Conservation (phyloP, 2,888 invertebrate genomes). For the Acanthosepion lycidas region DNA sequence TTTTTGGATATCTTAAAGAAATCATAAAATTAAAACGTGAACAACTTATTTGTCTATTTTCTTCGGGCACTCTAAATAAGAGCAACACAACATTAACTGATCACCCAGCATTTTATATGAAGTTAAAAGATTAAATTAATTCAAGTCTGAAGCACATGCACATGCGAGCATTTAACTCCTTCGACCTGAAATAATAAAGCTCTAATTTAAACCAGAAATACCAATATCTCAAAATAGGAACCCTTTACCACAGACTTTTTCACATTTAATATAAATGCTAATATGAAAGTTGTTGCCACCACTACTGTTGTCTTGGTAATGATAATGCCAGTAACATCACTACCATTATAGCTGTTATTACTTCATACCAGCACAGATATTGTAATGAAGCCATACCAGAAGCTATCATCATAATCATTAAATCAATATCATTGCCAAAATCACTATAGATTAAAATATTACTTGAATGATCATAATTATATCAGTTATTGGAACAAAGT, state of each 20-base stretch:
- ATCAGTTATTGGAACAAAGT: no score
- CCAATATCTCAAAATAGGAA: background rate
- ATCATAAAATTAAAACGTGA: no score
- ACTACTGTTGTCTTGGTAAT: background rate
- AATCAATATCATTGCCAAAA: no score
- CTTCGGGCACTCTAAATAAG: background rate
- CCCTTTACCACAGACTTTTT: background rate
- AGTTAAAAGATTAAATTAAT: background rate
- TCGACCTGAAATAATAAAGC: background rate
- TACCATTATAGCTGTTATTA: no score
- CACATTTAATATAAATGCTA: background rate
- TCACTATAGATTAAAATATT: no score
- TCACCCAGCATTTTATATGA: background rate
- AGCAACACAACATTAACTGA: background rate
- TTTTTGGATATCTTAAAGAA: no score
- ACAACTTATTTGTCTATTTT: no score
- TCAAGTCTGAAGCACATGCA: background rate
- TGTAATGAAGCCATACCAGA: no score
- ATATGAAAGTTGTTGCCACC: background rate
- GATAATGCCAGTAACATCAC: background rate
- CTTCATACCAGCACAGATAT: no score
- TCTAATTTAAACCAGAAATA: background rate
- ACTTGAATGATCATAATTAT: no score
- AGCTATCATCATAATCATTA: no score
- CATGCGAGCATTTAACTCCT: background rate